Base-by-base conservation (phyloP, 1,140 invertebrate genomes). In the Druon quercuslanigerum region DNA sequence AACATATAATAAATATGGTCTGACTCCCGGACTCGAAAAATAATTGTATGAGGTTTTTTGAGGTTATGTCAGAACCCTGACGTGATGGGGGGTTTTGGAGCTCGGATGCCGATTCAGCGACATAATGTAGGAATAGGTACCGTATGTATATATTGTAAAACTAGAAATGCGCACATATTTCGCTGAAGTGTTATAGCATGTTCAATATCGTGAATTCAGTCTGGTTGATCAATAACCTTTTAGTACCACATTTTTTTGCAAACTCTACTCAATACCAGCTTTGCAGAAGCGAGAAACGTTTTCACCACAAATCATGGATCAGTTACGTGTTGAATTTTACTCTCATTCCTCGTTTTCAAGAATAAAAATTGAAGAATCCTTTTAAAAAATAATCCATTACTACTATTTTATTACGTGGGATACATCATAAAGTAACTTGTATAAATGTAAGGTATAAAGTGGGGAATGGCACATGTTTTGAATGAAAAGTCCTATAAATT, bases 221-320 rank as follows among this genome's bases (percentile, higher is more conserved):
- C 60, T 66, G 60, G 60, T 66, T 66, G 60, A 66, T 66, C 25
- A 66, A 66, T 66, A 66, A 66, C 60, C 60, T 66, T 66, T 66
- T 66, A 66, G 60, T 66, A 66, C 60, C 60, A 14, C 60, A 66
- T 66, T 66, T 66, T 66, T 66, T 66, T 2, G 13, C 33, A 66
- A 60, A 46, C 25, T 40, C 60, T 33, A 66, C 60, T 66, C 60
- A 40, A 66, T 66, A 66, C 40, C 60, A 46, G 60, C 60, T 66
- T 40, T 66, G 25, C 60, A 66, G 60, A 66, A 66, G 60, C 60
- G 60, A 66, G 25, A 66, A 66, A 66, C 60, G 60, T 66, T 66
- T 66, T 33, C 60, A 14, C 25, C 60, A 66, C 60, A 66, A 66
- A 66, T 66, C 60, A 66, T 66, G 16, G 60, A 46, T 66, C 60